A percentile compares a stretch with the other conserved stretches of the same genome.
phyloP scores from a whole-genome alignment of 2,888 invertebrate species.

The Sinhomidia bicolor region DNA sequence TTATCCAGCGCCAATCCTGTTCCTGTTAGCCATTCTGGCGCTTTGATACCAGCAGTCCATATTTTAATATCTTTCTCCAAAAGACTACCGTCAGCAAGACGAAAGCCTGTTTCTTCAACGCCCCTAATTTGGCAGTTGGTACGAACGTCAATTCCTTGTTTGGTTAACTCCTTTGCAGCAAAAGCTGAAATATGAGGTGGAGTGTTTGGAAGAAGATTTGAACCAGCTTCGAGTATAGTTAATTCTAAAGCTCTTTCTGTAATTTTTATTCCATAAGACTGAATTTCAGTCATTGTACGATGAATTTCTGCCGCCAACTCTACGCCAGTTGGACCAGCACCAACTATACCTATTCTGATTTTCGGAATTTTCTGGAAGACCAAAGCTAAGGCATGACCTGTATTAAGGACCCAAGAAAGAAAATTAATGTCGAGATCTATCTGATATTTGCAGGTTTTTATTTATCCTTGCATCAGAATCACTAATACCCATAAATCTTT shows the following conservation, averaged over 20 bases:
- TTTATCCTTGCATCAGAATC: too few relatives aligned
- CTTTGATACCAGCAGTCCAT: slow-evolving; percentile 77
- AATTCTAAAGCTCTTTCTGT: slow-evolving; percentile 67
- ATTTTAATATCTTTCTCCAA: slow-evolving; percentile 73
- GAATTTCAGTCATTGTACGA: slow-evolving; percentile 68
- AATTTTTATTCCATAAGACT: slow-evolving; percentile 57
- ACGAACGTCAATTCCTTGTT: slow-evolving; percentile 56
- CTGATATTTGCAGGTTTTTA: too few relatives aligned
- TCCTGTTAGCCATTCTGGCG: slow-evolving; percentile 65
- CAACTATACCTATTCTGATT: slow-evolving; percentile 73
- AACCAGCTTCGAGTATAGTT: slow-evolving; percentile 70
- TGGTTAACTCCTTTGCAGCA: slow-evolving; percentile 58
- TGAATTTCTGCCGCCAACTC: slow-evolving; percentile 74
- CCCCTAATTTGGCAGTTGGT: slow-evolving; percentile 63
- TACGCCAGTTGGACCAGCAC: slow-evolving; percentile 70
- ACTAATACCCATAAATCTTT: slow-evolving; percentile 61
- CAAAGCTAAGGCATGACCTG: slow-evolving; percentile 43
- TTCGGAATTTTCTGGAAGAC: slow-evolving; percentile 43
- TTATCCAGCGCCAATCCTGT: slow-evolving; percentile 62
- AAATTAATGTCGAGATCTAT: too few relatives aligned
- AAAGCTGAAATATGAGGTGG: slow-evolving; percentile 38
- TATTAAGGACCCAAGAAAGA: too few relatives aligned
- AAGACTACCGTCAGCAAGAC: slow-evolving; percentile 57
- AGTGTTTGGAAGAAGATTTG: slow-evolving; percentile 44
- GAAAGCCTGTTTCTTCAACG: slow-evolving; percentile 68